These are phyloP conservation scores for Otis tarda DNA, from an alignment of 2,113 vertebrate species.

Conservation along the genomic window DNA sequence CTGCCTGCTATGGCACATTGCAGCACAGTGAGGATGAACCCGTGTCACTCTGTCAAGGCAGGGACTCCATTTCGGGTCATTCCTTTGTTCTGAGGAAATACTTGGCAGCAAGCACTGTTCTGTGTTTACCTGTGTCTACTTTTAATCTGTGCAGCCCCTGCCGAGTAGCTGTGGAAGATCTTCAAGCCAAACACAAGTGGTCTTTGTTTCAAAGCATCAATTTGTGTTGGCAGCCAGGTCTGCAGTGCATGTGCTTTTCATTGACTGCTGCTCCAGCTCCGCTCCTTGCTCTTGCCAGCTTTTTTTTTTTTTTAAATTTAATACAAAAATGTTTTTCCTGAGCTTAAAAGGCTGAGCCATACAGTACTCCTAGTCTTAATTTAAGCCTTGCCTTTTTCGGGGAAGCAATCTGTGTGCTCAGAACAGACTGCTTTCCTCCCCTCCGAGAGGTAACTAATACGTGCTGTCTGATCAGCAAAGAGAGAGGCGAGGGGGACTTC, in stretches of 20 bases:
- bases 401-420: background rate
- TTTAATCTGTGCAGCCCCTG: constrained; percentile 18
- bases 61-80: background rate
- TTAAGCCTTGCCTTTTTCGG: background rate
- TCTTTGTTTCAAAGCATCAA: constrained; percentile 76
- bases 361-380: constrained; percentile 7
- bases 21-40: background rate
- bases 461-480: background rate
- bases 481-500: background rate
- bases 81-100: constrained; percentile 15
- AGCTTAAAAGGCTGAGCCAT: background rate
- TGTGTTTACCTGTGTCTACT: constrained; percentile 16
- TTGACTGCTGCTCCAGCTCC: constrained; percentile 59
- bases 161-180: constrained; percentile 18
- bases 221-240: constrained; percentile 75
- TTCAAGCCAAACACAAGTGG: constrained; percentile 72
- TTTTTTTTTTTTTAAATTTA: constrained; percentile 9
- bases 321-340: constrained; percentile 38
- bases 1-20: background rate
- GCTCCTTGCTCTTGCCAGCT: constrained; percentile 35
- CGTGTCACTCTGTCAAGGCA: background rate
- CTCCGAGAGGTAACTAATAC: background rate
- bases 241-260: constrained; percentile 79
- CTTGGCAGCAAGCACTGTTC: background rate
- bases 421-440: background rate